Base-by-base conservation (phyloP, 2,113 vertebrate species). In the Dipodomys merriami region DNA sequence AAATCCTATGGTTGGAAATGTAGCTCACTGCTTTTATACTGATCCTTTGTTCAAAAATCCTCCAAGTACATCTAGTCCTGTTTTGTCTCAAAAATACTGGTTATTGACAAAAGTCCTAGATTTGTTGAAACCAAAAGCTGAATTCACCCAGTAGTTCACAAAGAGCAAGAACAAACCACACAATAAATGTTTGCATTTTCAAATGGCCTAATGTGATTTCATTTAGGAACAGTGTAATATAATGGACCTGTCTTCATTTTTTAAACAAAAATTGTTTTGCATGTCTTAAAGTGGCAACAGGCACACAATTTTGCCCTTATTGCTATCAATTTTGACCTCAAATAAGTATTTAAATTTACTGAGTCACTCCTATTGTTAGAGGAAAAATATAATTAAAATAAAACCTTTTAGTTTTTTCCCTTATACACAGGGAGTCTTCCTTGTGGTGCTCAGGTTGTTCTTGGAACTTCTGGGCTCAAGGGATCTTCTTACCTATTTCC, bases 191-290 rank as follows among this genome's bases (percentile, higher is more conserved):
- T 2, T 82, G n/a, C n/a, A 82, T 90, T 92, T 89, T 46, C 19
- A 77, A 90, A 90, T 72, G 13, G 22, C 23, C 29, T 27, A 46
- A 53, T 71, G 15, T 23, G 15, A 30, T 27, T 74, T 69, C 27
- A 69, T 5, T n/a, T 49, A 39, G 23, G 25, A 27, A 5, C 35
- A 10, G 49, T 11, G 80, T 57, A 85, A 71, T 39, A 83, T 27
- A 86, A 1, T 83, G 44, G 30, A 22, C 35, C 74, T 62, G 67
- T 78, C 77, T 79, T 74, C 46, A 39, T 74, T 87, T 74, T 77
- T 74, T 69, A 83, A 94, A 83, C 72, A 94, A 92, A 73, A 57
- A 92, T 69, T 16, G 1, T 84, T 90, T 62, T 87, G 25, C 16
- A 62, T 33, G 29, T 67, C 5, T 78, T 71, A 80, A 86, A 65